These are phyloP conservation scores for Omphaloscelis lunosa DNA, from an alignment of 2,888 invertebrate genomes.

Conservation along the genomic window DNA sequence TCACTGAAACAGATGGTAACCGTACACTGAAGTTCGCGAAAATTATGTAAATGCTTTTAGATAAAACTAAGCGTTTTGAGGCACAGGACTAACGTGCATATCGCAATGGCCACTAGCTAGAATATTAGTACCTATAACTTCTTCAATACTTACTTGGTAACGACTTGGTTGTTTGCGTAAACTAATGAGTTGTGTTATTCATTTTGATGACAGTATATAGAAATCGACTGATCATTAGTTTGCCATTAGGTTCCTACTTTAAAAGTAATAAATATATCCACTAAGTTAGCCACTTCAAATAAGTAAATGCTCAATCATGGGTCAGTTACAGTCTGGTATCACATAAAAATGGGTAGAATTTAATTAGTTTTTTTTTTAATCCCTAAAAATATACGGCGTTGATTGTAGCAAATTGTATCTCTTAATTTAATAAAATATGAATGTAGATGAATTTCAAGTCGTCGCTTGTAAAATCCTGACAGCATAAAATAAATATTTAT, in stretches of 20 bases:
- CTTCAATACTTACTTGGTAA: slow-evolving; percentile 16
- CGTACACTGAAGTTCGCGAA: slow-evolving; percentile 5
- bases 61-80: slow-evolving; percentile 7
- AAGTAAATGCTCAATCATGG: not conserved
- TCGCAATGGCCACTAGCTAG: not conserved
- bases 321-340: not conserved
- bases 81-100: not conserved
- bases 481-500: not conserved
- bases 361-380: no score
- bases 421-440: not conserved
- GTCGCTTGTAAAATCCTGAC: not conserved
- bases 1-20: slow-evolving; percentile 28
- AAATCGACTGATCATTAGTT: no score
- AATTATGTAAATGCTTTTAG: slow-evolving; percentile 45
- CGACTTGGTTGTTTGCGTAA: not conserved
- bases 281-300: not conserved
- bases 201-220: no score
- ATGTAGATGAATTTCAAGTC: not conserved
- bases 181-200: no score
- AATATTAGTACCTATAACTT: slow-evolving; percentile 3
- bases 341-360: not conserved
- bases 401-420: not conserved
- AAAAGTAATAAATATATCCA: not conserved
- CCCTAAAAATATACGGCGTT: not conserved
- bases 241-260: not conserved